phyloP scores from a whole-genome alignment of 2,888 invertebrate genomes.

The Nomada flava region DNA sequence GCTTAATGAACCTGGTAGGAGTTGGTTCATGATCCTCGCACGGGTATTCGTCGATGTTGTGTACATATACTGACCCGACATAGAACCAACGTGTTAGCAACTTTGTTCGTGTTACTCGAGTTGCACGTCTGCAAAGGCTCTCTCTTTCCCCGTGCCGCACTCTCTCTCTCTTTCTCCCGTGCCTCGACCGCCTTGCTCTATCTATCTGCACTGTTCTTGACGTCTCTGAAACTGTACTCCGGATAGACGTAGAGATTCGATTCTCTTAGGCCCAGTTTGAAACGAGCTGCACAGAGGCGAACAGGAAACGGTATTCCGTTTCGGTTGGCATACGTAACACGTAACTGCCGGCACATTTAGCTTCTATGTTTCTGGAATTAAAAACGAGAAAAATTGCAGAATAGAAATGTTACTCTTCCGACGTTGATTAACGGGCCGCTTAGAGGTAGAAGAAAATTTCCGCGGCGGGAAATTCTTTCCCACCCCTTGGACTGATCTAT shows the following conservation, averaged over 20 bases:
- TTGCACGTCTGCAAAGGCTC: constrained; percentile 34
- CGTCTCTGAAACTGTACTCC: constrained; percentile 35
- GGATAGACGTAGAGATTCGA: constrained; percentile 10
- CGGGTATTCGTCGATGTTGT: constrained; percentile 60
- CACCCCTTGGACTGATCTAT: background rate
- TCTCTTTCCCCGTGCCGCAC: background rate
- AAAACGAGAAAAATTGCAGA: background rate
- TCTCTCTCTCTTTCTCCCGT: background rate
- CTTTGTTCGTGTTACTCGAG: constrained; percentile 46
- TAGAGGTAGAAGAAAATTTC: background rate
- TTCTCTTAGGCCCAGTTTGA: constrained; percentile 36
- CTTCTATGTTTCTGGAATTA: too few species aligned
- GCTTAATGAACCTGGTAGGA: constrained; percentile 58
- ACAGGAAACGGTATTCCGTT: too few species aligned
- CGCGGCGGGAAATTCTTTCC: background rate
- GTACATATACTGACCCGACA: constrained; percentile 41
- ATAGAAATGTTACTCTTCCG: background rate
- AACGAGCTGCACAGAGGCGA: background rate
- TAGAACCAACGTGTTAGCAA: constrained; percentile 40
- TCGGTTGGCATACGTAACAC: too few species aligned
- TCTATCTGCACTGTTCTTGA: constrained; percentile 41
- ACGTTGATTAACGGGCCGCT: background rate
- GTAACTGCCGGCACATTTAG: too few species aligned
- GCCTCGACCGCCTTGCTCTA: background rate
- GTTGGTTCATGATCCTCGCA: constrained; percentile 51